Evolutionary conservation across 2,797 vertebrate genomes (phyloP), one percentile per base, ranked within the genome.

Genomic region (Merluccius polli): DNA sequence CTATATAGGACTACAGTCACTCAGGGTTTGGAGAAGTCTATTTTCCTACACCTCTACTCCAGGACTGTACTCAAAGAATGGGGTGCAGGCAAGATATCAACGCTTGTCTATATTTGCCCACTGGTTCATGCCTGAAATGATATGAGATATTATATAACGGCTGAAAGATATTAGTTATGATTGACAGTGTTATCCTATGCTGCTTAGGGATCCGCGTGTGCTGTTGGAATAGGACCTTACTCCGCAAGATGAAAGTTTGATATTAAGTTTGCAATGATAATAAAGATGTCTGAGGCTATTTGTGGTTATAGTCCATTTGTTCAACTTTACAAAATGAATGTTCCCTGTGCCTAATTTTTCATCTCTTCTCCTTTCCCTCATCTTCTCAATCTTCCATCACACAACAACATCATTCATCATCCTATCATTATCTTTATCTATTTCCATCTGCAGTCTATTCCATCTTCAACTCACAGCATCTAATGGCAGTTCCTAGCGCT

Each of bases 211-310:
- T n/a, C 52, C 52, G 24, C 24, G 52, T 59, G 52, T 59, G 52
- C 10, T 24, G 52, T 59, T 59, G 52, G 21, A 59, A 59, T 10
- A 59, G 52, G 52, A 59, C 52, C 52, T 59, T 59, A n/a, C n/a
- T n/a, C 52, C 31, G 31, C 1, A n/a, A 27, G 33, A 32, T 38
- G 74, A 35, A 31, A 59, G 21, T 59, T n/a, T 59, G 52, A 59
- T 59, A 59, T 59, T 59, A 59, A 59, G 21, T 59, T 59, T 59
- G 52, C 52, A 59, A 59, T 59, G 52, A 59, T 24, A 59, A 59
- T 59, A 59, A 59, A 59, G 52, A 59, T 59, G 52, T 59, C 52
- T 59, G 52, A 59, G 52, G 21, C 52, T 38, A 12, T 35, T 52
- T 52, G 52, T n/a, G 21, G 52, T n/a, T 13, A 59, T 59, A 59